Evolutionary conservation across 2,888 invertebrate species (phyloP).

Genomic region (Belgica antarctica): DNA sequence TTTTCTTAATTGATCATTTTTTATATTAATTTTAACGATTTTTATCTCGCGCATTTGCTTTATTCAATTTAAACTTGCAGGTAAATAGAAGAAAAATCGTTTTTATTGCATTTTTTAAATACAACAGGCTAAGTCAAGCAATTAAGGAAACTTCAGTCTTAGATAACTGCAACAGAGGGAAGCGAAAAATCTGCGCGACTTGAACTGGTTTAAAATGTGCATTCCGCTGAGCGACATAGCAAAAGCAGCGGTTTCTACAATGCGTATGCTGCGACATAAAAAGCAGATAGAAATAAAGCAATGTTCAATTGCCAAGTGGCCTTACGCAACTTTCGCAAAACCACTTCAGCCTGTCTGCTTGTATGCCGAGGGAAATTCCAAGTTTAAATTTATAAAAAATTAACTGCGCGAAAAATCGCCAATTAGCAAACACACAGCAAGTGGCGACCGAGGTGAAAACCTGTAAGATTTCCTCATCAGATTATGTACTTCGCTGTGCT

Average conservation of each 20-base stretch:
- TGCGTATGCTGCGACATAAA: constrained; percentile 22
- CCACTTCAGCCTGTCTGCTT: constrained; percentile 17
- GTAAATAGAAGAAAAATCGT: too few relatives aligned
- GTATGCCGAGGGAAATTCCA: constrained; percentile 6
- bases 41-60: too few relatives aligned
- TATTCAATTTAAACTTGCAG: too few relatives aligned
- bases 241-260: constrained; percentile 18
- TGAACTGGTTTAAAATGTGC: constrained; percentile 17
- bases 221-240: constrained; percentile 9
- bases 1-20: too few relatives aligned
- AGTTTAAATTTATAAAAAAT: background rate
- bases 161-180: background rate
- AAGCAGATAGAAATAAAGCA: constrained; percentile 16
- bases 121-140: background rate
- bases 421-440: background rate
- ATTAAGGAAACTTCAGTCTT: constrained; percentile 11
- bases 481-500: constrained; percentile 36
- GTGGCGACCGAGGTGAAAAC: constrained; percentile 31
- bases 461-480: constrained; percentile 44
- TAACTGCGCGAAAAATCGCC: background rate
- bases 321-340: constrained; percentile 28
- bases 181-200: background rate
- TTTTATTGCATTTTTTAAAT: too few relatives aligned
- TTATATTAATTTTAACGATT: too few relatives aligned
- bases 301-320: constrained; percentile 9